These are phyloP conservation scores for Cirrhinus molitorella DNA, from an alignment of 2,797 vertebrate species.

Conservation along the genomic window DNA sequence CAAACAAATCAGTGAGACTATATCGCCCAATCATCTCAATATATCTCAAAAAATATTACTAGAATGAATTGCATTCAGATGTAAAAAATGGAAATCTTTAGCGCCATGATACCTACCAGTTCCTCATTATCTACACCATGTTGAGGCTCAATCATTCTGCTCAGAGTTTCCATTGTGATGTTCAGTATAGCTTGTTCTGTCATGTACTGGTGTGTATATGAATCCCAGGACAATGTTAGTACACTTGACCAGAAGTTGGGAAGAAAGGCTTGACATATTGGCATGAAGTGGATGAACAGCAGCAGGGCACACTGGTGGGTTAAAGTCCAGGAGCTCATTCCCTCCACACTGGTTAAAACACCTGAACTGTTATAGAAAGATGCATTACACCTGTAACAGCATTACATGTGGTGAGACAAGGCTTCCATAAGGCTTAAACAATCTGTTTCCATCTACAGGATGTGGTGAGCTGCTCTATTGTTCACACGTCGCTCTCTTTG, in stretches of 20 bases:
- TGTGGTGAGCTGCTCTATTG: conserved; percentile 14
- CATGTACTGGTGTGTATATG: conserved; percentile 88
- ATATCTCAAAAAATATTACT: background rate
- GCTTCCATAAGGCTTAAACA: background rate
- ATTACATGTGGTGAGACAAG: background rate
- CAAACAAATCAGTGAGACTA: background rate
- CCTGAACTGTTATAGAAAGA: conserved; percentile 4
- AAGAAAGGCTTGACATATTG: conserved; percentile 79
- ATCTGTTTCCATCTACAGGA: background rate
- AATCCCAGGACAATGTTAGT: conserved; percentile 82
- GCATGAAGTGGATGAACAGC: conserved; percentile 71
- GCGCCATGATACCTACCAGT: conserved; percentile 66
- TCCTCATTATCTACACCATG: conserved; percentile 54
- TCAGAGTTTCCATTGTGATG: conserved; percentile 83
- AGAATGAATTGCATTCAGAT: background rate
- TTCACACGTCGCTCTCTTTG: background rate
- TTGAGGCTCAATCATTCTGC: conserved; percentile 58
- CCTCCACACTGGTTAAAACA: conserved; percentile 56
- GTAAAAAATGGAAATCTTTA: background rate
- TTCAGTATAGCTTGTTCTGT: conserved; percentile 85
- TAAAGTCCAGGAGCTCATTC: conserved; percentile 18
- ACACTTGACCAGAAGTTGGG: conserved; percentile 87
- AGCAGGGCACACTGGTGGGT: conserved; percentile 53
- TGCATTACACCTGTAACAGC: conserved; percentile 58
- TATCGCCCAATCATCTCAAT: background rate